A percentile compares a stretch with the other conserved stretches of the same genome.
Evolutionary conservation across 2,113 vertebrate genomes (phyloP).

Genomic region (Coracopsis vasa): DNA sequence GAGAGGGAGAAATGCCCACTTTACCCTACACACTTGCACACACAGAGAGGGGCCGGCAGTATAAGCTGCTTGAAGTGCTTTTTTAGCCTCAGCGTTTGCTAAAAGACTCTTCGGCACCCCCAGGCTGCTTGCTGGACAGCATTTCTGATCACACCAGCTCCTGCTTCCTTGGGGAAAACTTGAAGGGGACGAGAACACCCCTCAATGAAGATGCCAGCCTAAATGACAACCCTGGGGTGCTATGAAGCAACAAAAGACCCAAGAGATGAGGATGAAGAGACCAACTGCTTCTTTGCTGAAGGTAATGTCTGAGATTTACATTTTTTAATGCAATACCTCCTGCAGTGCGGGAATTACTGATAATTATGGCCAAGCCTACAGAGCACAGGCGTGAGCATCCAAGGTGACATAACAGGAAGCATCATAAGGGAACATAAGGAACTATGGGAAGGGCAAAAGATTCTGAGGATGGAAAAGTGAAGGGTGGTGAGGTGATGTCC

Average conservation of each 20-base stretch:
- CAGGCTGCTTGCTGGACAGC: constrained; percentile 63
- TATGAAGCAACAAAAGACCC: not conserved
- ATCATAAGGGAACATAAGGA: fast-evolving
- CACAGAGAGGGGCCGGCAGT: not conserved
- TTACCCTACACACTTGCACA: fast-evolving
- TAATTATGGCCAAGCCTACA: not conserved
- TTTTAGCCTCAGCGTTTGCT: constrained; percentile 39
- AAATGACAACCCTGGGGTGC: not conserved
- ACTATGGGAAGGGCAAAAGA: not conserved
- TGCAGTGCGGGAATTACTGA: fast-evolving
- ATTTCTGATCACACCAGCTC: constrained; percentile 54
- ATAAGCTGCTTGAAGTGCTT: constrained; percentile 45
- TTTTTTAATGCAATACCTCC: not conserved
- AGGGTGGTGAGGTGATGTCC: not conserved
- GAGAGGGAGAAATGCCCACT: not conserved
- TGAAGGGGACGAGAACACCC: constrained; percentile 11
- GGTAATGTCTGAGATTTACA: not conserved
- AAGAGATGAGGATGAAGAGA: not conserved
- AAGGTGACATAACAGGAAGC: not conserved
- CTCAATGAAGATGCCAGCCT: not conserved
- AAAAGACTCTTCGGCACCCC: constrained; percentile 36
- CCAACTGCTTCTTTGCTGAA: not conserved
- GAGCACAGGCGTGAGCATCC: not conserved
- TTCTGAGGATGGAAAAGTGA: not conserved
- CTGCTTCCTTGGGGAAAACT: constrained; percentile 57